Evolutionary conservation across 2,888 invertebrate genomes (phyloP), one percentile per base, ranked within the genome.

Genomic region (Chelonus formosanus): DNA sequence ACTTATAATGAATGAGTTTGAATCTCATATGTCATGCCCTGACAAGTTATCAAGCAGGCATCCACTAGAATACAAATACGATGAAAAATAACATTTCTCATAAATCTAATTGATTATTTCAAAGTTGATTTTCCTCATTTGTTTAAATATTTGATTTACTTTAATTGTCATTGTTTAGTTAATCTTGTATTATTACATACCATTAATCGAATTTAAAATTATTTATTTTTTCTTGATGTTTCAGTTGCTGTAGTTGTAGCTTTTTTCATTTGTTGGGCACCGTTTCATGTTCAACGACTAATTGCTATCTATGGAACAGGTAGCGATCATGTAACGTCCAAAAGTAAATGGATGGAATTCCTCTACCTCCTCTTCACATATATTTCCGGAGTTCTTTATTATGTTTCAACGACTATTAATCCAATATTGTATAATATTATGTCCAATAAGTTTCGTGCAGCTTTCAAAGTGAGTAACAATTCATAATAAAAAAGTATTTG

Each of bases 391-490:
- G 89, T 97, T 0, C 89, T 96, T 68, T 97, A 97, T 86, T 97
- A 95, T 85, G 84, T 96, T 74, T 96, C 96, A 5, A 95, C 97
- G 6, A 95, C 94, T 77, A 92, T 97, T 79, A 97, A 97, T 84
- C 97, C 97, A 0, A 88, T 97, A 70, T 88, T 97, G 47, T 97
- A 97, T 85, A 94, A 96, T 84, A 92, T 96, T 63, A 95, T 97
- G 96, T 96, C 96, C 6, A 91, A 94, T 83, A 96, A 96, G 84
- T 97, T 96, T 82, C 88, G 96, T 55, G 92, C 92, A 72, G 97
- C 97, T 54, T 97, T 97, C 85, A 94, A 93, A 91, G 95, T 95
- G 85, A 86, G 86, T 82, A 73, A 20, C 20, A 61, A 10, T 7
- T 53, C 32, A 32, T 7, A 31, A 55, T 63, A 32, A 7, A 7